phyloP scores from a whole-genome alignment of 2,888 invertebrate genomes.

The Aspidapion aeneum region DNA sequence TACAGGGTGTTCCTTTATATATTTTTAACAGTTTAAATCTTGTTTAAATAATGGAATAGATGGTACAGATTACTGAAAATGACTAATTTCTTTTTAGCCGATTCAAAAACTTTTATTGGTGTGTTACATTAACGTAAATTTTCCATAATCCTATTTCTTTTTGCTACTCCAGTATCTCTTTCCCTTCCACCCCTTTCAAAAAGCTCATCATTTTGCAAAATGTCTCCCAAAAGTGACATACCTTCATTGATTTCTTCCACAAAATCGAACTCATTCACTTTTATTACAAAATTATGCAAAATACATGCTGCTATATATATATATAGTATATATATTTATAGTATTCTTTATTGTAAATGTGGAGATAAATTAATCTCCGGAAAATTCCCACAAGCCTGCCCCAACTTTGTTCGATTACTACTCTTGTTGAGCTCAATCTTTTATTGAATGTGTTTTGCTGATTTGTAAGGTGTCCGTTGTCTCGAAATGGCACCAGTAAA shows the following conservation, averaged over 20 bases:
- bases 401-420: slow-evolving; percentile 16
- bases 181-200: too few species aligned
- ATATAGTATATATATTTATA: slow-evolving; percentile 7
- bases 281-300: slow-evolving; percentile 2
- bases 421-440: slow-evolving; percentile 12
- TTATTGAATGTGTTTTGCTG: slow-evolving; percentile 12
- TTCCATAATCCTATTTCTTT: too few species aligned
- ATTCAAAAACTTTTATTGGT: too few species aligned
- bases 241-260: background rate
- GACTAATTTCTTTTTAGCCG: too few species aligned
- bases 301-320: slow-evolving; percentile 2
- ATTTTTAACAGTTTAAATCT: too few species aligned
- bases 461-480: slow-evolving; percentile 12
- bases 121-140: too few species aligned
- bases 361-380: slow-evolving; percentile 11
- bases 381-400: slow-evolving; percentile 13
- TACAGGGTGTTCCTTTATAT: too few species aligned
- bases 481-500: slow-evolving; percentile 14
- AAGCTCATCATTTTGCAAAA: too few species aligned
- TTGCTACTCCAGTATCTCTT: too few species aligned
- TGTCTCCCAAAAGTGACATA: too few species aligned
- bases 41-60: too few species aligned
- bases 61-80: too few species aligned
- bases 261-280: background rate
- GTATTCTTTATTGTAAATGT: slow-evolving; percentile 7